Base-by-base conservation (phyloP, 2,797 vertebrate genomes). In the Nannoperca australis region DNA sequence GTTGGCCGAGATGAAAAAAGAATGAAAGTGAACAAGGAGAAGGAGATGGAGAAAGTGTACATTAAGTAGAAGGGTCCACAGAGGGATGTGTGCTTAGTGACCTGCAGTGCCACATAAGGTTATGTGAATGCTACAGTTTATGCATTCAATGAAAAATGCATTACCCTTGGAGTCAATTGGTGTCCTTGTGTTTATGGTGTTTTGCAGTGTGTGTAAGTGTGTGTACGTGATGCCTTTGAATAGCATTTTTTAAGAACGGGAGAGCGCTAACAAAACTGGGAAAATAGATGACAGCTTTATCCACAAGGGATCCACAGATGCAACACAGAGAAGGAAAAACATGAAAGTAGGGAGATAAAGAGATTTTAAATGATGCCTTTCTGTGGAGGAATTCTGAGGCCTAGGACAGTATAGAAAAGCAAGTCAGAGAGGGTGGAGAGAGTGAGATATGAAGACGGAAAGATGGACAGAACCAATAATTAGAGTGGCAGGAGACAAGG, bases 81-180 rank as follows among this genome's bases (percentile, higher is more conserved):
- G 47, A 69, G 74, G 59, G 70, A 72, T 38, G 51, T 60, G 58
- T 75, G 55, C 51, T 70, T 76, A 47, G 54, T 63, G 70, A 79
- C 81, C 81, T 62, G 73, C 55, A 30, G 53, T 2, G 60, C 4
- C 40, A 63, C 53, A 51, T 62, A 38, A 65, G 32, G 50, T 74
- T 53, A 55, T 27, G 59, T 32, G 22, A 17, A 32, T 0, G 53
- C 54, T 49, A 50, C 40, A 65, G 58, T 59, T 73, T 55, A 79
- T 59, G 36, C 66, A 66, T 77, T 73, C 76, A 70, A 80, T 87
- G 73, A 84, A 86, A 85, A 85, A 91, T 79, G 69, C 65, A 85
- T 85, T 79, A 84, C 63, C 69, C 60, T 84, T 79, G 22, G 72
- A 80, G 65, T 81, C 22, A 15, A 64, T 54, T 50, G 17, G 44